Base-by-base conservation (phyloP, 1,140 invertebrate species). In the Lepidotrigona ventralis region DNA sequence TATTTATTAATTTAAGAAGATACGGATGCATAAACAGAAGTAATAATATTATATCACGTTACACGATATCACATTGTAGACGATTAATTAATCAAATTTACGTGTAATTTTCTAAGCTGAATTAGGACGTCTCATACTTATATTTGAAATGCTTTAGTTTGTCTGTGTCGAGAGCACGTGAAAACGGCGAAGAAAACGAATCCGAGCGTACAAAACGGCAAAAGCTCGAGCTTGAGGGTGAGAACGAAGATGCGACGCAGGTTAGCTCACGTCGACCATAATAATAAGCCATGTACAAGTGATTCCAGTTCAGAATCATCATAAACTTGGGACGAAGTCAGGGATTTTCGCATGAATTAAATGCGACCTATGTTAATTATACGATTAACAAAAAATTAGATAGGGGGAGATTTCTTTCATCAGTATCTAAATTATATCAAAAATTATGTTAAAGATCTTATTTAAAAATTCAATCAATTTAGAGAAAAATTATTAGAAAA, bases 231-330 rank as follows among this genome's bases (percentile, higher is more conserved):
- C 79, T 94, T 79, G 94, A 94, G 82, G 93, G 94, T 79, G 95
- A 95, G 90, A 93, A 92, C 86, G 95, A 95, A 88, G 95, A 94
- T 75, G 94, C 94, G 82, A 94, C 95, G 77, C 95, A 95, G 91
- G 95, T 96, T 94, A 94, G 93, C 91, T 90, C 92, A 88, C 80
- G 83, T 85, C 88, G 85, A 81, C 85, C 83, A 86, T 89, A 91
- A 85, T 91, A 91, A 90, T 92, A 92, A 91, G 88, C 83, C 75
- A 72, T 70, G 46, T 58, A 69, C 75, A 81, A 21, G n/a, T 26
- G 85, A 78, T 76, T 83, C 84, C 84, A 64, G 39, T 83, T 78
- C 60, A 78, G 58, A 71, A 53, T 83, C 23, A 58, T 70, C 46
- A 33, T 58, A 74, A 73, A 64, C n/a, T 73, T 64, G 21, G 70